Base-by-base conservation (phyloP, 2,113 vertebrate species). In the Himantopus leucocephalus region DNA sequence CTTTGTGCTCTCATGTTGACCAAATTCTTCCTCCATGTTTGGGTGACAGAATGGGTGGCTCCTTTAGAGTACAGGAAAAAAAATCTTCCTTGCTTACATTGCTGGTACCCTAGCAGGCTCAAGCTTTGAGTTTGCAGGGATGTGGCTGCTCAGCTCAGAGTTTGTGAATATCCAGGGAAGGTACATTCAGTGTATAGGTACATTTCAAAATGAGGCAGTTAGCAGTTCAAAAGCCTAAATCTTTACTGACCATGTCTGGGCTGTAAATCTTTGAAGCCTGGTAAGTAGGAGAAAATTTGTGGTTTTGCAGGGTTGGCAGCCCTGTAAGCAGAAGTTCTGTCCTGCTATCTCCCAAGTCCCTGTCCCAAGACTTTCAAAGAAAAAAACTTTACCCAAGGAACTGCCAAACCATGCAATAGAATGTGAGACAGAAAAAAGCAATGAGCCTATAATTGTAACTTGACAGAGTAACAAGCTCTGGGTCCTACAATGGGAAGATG, bases 161-260 rank as follows among this genome's bases (percentile, higher is more conserved):
- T 56, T 94, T 34, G 4, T 77, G 26, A 89, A 15, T 56, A 34
- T 64, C 13, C 9, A 29, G n/a, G 8, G 43, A 37, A 55, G 43
- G 27, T 1, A 35, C 0, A 0, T 70, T 56, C 9, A 35, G 3
- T 23, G 5, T 30, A 26, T 17, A 66, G 7, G 7, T 58, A 13
- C 23, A 14, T 45, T 68, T 67, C 21, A 59, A 37, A 79, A 72
- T 23, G 14, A 56, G 30, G 14, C 16, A 39, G 24, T 48, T 74
- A 43, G 34, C 20, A 13, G 45, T 43, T 83, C 19, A 43, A 60
- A 64, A 85, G 16, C 34, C 21, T 55, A 45, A 53, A 63, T 45
- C 37, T 73, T 63, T 53, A 74, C 39, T 85, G 32, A 63, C 39
- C 32, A 8, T 59, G 41, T 68, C 24, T 67, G 30, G 35, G 52